These are phyloP conservation scores for Oryzias curvinotus DNA, from an alignment of 2,113 vertebrate species.

Conservation along the genomic window DNA sequence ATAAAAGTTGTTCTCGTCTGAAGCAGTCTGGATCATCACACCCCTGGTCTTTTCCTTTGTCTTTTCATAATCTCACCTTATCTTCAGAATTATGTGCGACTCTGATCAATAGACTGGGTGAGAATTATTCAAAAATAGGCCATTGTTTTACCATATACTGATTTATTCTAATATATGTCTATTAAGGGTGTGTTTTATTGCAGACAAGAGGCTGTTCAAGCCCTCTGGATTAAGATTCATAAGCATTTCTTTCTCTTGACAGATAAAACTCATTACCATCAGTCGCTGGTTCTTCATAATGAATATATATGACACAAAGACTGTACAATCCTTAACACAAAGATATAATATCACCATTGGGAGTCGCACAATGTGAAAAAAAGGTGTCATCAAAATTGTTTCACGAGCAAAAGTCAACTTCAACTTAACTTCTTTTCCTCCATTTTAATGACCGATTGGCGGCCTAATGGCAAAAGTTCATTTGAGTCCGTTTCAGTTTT, in stretches of 20 bases:
- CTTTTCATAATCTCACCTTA: constrained; percentile 1
- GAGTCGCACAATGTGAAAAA: constrained; percentile 41
- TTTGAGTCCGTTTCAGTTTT: constrained; percentile 38
- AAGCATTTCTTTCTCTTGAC: constrained; percentile 55
- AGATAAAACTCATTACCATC: constrained; percentile 69
- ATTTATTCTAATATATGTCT: constrained; percentile 31
- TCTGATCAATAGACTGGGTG: constrained; percentile 12
- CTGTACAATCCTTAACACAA: constrained; percentile 37
- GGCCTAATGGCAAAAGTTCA: constrained; percentile 8
- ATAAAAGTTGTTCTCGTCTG: constrained; percentile 8
- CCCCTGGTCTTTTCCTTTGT: constrained; percentile 6
- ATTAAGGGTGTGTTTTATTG: constrained; percentile 43
- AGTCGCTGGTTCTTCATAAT: constrained; percentile 58
- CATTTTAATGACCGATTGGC: constrained; percentile 40
- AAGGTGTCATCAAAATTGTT: constrained; percentile 44
- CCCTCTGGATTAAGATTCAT: constrained; percentile 68
- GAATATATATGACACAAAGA: constrained; percentile 65
- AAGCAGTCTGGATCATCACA: constrained; percentile 2
- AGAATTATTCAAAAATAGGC: constrained; percentile 25
- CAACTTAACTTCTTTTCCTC: constrained; percentile 24
- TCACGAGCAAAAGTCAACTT: constrained; percentile 39
- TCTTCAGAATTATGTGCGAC: not conserved
- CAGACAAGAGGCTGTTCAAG: constrained; percentile 34
- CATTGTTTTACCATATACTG: constrained; percentile 19
- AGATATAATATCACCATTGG: constrained; percentile 53